Percentiles rank a stretch among this genome's conserved stretches.
Evolutionary conservation across 1,140 invertebrate species (phyloP).

Genomic region (Lepeophtheirus salmonis): DNA sequence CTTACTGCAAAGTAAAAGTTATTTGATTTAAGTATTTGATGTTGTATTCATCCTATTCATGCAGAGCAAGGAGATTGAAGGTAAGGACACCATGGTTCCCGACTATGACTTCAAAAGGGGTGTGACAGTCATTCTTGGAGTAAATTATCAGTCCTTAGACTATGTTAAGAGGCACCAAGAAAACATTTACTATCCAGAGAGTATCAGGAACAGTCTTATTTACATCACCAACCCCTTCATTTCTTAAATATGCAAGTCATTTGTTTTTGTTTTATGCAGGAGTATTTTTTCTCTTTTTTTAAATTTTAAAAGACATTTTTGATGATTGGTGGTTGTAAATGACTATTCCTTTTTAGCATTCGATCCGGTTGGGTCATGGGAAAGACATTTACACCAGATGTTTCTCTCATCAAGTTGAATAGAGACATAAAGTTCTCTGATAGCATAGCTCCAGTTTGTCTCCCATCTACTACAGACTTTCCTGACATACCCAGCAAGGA

Average conservation of each 20-base stretch:
- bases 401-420: slow-evolving; percentile 5
- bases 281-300: no score
- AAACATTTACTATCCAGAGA: background rate
- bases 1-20: background rate
- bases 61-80: background rate
- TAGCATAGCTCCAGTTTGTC: slow-evolving; percentile 7
- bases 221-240: background rate
- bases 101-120: background rate
- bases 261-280: no score
- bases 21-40: background rate
- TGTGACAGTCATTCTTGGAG: background rate
- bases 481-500: background rate
- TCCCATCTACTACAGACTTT: background rate
- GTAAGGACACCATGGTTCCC: background rate
- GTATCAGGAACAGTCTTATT: background rate
- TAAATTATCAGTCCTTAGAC: background rate
- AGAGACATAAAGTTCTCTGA: background rate
- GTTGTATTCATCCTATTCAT: no score
- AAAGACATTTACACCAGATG: slow-evolving; percentile 3
- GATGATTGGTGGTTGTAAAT: background rate
- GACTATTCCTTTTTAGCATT: slow-evolving; percentile 1
- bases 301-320: no score
- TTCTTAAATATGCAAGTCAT: no score
- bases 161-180: background rate
- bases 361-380: slow-evolving; percentile 2